phyloP scores from a whole-genome alignment of 2,888 invertebrate species.

The Chironomus riparius region DNA sequence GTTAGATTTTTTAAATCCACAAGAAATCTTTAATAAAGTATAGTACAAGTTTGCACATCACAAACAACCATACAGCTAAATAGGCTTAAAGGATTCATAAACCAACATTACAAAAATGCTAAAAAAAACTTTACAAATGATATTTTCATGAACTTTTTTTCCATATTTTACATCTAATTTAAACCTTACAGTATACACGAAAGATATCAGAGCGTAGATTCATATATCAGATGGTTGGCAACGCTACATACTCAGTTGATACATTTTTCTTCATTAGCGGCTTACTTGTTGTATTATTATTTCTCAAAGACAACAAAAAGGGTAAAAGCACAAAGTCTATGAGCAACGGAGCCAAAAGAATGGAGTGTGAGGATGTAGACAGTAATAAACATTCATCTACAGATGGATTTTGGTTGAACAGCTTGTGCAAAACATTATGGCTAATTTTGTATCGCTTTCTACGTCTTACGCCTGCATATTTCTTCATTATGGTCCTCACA shows the following conservation, averaged over 20 bases:
- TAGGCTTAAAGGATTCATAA: too few relatives aligned
- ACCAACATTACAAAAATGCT: too few relatives aligned
- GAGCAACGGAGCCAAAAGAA: not conserved
- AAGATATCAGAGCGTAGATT: conserved; percentile 65
- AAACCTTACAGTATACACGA: conserved; percentile 50
- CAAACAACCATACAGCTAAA: too few relatives aligned
- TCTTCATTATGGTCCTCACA: conserved; percentile 66
- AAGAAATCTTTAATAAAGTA: too few relatives aligned
- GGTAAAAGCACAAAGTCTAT: not conserved
- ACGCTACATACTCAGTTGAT: conserved; percentile 78
- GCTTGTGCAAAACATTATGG: conserved; percentile 43
- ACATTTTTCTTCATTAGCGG: conserved; percentile 84
- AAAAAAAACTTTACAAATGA: not conserved
- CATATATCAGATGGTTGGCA: conserved; percentile 73
- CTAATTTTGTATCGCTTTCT: conserved; percentile 56
- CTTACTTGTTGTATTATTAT: conserved; percentile 61
- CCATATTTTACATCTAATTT: too few relatives aligned
- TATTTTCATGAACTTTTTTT: too few relatives aligned
- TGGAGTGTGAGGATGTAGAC: conserved; percentile 7
- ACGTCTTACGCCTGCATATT: conserved; percentile 72
- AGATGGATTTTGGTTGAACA: conserved; percentile 30
- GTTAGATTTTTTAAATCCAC: too few relatives aligned
- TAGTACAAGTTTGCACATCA: too few relatives aligned
- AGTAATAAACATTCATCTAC: conserved; percentile 29
- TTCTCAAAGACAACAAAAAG: conserved; percentile 48